phyloP scores from a whole-genome alignment of 1,140 invertebrate species.

The Drosophila pruinosa region DNA sequence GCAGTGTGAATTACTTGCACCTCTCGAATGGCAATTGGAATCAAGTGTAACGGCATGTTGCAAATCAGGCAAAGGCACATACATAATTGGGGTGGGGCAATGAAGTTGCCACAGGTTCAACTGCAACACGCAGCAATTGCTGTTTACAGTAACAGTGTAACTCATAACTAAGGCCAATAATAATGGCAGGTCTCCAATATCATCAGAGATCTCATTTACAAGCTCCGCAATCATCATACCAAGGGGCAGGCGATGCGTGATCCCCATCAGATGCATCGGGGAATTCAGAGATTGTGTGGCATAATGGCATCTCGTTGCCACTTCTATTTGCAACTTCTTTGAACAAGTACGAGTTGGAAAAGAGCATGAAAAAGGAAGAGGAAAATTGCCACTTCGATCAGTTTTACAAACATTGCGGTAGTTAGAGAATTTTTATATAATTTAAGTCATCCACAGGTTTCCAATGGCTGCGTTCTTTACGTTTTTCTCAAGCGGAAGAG shows the following conservation, averaged over 20 bases:
- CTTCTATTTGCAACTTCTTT: constrained; percentile 10
- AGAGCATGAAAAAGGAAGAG: not conserved
- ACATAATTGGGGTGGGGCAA: constrained; percentile 5
- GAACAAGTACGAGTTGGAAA: not conserved
- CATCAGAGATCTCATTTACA: constrained; percentile 34
- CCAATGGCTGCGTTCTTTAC: constrained; percentile 20
- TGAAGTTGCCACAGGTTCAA: not conserved
- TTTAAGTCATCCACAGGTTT: constrained; percentile 4
- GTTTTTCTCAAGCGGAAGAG: constrained; percentile 23
- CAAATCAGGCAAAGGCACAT: not conserved
- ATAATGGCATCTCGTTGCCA: constrained; percentile 32
- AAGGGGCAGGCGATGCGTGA: constrained; percentile 29
- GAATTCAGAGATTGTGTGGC: constrained; percentile 12
- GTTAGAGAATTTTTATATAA: constrained; percentile 12
- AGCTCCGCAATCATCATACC: constrained; percentile 18
- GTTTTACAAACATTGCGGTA: constrained; percentile 21
- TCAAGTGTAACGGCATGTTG: constrained; percentile 2
- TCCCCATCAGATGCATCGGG: constrained; percentile 10
- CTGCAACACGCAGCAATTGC: constrained; percentile 13
- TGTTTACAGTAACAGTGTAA: constrained; percentile 8
- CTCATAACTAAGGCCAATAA: constrained; percentile 4
- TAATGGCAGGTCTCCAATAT: constrained; percentile 13
- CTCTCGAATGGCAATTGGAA: not conserved
- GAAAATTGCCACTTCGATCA: constrained; percentile 40
- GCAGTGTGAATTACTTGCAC: not conserved